phyloP scores from a whole-genome alignment of 2,113 vertebrate species.

The Silurus asotus region DNA sequence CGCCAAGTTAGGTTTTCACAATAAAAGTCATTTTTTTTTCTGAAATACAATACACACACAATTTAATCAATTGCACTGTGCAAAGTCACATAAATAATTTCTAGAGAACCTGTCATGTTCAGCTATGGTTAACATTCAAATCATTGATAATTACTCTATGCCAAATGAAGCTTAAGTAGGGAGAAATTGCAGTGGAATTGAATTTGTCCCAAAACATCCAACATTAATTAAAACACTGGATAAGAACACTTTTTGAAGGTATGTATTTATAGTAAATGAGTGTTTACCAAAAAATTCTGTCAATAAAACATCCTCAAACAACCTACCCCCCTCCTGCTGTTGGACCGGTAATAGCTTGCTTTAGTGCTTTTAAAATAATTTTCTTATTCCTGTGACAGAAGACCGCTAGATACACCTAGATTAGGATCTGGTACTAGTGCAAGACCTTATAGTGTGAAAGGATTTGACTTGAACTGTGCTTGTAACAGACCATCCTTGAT shows the following conservation, averaged over 20 bases:
- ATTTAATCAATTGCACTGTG: slow-evolving; percentile 11
- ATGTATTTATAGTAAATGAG: background rate
- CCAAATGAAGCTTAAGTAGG: background rate
- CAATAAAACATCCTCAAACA: background rate
- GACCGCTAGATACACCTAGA: background rate
- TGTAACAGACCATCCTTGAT: background rate
- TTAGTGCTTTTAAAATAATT: background rate
- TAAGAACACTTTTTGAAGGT: background rate
- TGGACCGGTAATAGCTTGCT: background rate
- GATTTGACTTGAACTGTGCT: background rate
- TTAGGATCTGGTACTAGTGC: background rate
- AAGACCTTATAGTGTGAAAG: background rate
- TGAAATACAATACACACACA: background rate
- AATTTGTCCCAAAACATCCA: background rate
- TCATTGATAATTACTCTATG: background rate
- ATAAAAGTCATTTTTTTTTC: background rate
- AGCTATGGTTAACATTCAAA: slow-evolving; percentile 21
- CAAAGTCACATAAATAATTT: slow-evolving; percentile 44
- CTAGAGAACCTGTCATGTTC: slow-evolving; percentile 17
- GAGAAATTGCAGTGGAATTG: background rate
- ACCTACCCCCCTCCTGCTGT: background rate
- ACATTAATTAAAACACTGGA: background rate
- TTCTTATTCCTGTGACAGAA: background rate
- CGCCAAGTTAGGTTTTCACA: background rate
- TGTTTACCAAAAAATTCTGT: background rate